Evolutionary conservation across 2,113 vertebrate species (phyloP).

Genomic region (Meriones unguiculatus): DNA sequence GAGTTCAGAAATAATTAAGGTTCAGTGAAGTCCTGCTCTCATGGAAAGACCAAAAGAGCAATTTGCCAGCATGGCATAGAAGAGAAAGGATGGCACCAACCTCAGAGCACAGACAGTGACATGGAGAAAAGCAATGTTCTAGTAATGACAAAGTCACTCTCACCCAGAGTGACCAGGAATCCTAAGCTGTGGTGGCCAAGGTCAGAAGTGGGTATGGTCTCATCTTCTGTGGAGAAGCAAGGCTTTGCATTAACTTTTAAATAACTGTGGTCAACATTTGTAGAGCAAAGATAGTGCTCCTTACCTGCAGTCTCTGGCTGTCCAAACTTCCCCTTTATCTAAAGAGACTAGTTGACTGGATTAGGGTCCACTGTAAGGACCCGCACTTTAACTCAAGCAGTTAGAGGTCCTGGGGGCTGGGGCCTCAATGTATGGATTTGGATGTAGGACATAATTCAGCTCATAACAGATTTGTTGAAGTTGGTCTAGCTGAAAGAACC

Average conservation of each 20-base stretch:
- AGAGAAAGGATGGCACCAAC: neutral
- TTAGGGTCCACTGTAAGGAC: neutral
- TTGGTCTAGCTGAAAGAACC: neutral
- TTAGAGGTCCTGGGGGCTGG: neutral
- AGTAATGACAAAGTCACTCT: constrained; percentile 37
- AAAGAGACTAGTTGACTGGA: neutral
- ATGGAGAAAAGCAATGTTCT: neutral
- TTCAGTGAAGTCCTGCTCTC: constrained; percentile 20
- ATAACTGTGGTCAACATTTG: neutral
- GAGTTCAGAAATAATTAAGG: constrained; percentile 56
- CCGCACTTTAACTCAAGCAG: neutral
- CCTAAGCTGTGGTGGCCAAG: neutral
- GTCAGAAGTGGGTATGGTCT: neutral
- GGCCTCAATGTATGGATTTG: neutral
- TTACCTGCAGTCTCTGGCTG: neutral
- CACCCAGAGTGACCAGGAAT: neutral
- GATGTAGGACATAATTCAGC: neutral
- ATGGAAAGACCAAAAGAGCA: constrained; percentile 58
- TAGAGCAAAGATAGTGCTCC: neutral
- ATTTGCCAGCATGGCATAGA: constrained; percentile 40
- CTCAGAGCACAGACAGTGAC: neutral
- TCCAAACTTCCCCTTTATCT: neutral
- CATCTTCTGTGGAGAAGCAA: neutral
- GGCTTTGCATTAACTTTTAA: neutral
- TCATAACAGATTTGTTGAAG: neutral